These are phyloP conservation scores for Turritopsis dohrnii DNA, from an alignment of 30 jellyfish, hydroid and myxozoan genomes.

Conservation along the genomic window DNA sequence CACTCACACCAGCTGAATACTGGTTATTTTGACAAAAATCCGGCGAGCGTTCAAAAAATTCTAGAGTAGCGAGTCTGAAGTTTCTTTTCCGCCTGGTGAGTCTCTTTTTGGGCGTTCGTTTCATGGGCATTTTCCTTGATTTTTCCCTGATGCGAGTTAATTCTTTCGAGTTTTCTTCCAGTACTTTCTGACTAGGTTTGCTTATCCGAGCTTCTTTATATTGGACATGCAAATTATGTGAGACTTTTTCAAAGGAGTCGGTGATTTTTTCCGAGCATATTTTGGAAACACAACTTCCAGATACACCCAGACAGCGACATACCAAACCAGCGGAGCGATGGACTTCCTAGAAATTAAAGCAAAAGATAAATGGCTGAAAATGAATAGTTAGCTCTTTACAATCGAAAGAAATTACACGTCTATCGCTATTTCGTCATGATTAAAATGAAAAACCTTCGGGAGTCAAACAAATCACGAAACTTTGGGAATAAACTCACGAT, in stretches of 20 bases:
- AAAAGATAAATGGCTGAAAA: not conserved
- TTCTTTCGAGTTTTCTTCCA: constrained; percentile 3
- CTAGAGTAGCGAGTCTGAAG: not conserved
- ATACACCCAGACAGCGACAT: constrained; percentile 20
- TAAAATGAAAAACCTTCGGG: not conserved
- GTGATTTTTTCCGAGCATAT: constrained; percentile 6
- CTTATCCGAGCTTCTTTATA: not conserved
- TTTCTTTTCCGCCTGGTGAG: not conserved
- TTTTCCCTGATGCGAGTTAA: not conserved
- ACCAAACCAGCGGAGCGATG: not conserved
- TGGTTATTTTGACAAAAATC: constrained; percentile 10
- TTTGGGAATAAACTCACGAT: not conserved
- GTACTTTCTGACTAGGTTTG: not conserved
- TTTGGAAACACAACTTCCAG: constrained; percentile 1
- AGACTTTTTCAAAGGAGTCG: not conserved
- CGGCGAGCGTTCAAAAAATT: constrained; percentile 21
- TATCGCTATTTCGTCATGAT: not conserved
- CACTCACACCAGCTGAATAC: not conserved
- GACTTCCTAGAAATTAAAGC: not conserved
- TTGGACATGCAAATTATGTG: not conserved
- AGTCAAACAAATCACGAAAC: not conserved
- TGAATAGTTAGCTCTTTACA: not conserved
- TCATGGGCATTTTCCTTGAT: not conserved
- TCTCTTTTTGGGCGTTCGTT: not conserved
- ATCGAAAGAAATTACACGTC: not conserved